Evolutionary conservation across 2,888 invertebrate genomes (phyloP).

Genomic region (Strigamia transsilvanica): DNA sequence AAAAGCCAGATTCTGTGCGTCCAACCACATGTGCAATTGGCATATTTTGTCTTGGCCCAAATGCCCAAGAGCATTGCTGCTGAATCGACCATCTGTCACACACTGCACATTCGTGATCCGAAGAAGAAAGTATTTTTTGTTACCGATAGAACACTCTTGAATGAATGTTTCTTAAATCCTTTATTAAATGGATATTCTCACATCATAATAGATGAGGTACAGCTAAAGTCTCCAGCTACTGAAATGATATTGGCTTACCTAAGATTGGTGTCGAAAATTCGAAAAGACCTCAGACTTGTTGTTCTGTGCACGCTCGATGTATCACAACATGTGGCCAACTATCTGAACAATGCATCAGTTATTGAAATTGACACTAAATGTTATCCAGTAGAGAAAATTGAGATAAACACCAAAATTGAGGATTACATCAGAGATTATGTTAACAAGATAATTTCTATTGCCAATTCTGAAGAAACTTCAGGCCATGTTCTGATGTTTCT

Average conservation of each 20-base stretch:
- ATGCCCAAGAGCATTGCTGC: not conserved
- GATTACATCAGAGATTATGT: not conserved
- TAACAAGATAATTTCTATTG: not conserved
- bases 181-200: not conserved
- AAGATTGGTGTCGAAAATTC: not conserved
- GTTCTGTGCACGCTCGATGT: not conserved
- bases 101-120: not conserved
- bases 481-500: not conserved
- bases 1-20: not conserved
- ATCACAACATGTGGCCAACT: not conserved
- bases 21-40: slow-evolving; percentile 5
- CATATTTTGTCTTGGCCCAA: not conserved
- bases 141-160: not conserved
- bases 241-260: not conserved
- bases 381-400: not conserved
- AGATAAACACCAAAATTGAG: not conserved
- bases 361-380: not conserved
- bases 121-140: not conserved
- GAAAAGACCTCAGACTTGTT: not conserved
- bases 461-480: not conserved
- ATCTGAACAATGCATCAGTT: not conserved
- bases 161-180: not conserved
- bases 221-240: not conserved
- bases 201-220: slow-evolving; percentile 6
- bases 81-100: not conserved